A percentile compares a stretch with the other conserved stretches of the same genome.
phyloP scores from a whole-genome alignment of 2,113 vertebrate species.

The Gallinago jamesoni region DNA sequence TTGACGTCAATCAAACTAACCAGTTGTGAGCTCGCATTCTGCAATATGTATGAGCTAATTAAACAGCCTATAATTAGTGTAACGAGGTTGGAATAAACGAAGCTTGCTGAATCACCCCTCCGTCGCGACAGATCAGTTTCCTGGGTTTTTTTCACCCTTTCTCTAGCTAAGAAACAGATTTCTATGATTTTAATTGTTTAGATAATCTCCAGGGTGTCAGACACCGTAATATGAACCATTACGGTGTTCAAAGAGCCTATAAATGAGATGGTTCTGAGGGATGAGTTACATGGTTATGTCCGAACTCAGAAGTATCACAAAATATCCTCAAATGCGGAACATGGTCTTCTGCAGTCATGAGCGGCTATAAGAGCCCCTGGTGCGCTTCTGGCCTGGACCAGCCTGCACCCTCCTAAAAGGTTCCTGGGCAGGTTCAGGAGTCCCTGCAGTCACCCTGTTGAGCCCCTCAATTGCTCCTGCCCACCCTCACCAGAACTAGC shows the following conservation, averaged over 20 bases:
- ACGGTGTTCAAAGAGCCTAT: too few relatives aligned
- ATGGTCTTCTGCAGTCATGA: background rate
- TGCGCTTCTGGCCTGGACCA: background rate
- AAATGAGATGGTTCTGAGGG: background rate
- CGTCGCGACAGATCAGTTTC: background rate
- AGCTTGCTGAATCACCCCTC: too few relatives aligned
- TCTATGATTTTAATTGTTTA: background rate
- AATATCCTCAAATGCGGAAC: background rate
- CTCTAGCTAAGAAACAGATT: background rate
- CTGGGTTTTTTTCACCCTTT: background rate
- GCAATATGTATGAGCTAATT: too few relatives aligned
- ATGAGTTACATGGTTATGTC: background rate
- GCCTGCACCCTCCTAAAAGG: background rate
- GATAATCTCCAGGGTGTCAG: background rate
- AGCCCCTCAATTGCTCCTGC: background rate
- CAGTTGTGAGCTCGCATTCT: too few relatives aligned
- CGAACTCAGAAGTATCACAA: background rate
- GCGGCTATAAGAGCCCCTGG: background rate
- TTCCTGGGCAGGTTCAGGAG: background rate
- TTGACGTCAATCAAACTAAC: too few relatives aligned
- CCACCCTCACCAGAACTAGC: background rate
- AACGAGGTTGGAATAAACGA: too few relatives aligned
- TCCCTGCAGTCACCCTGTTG: too few relatives aligned
- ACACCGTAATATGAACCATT: accelerated
- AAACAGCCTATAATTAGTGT: too few relatives aligned